Conservation (phyloP, 53 echinoderm and acorn worm genomes). For the Arbacia lixula region DNA sequence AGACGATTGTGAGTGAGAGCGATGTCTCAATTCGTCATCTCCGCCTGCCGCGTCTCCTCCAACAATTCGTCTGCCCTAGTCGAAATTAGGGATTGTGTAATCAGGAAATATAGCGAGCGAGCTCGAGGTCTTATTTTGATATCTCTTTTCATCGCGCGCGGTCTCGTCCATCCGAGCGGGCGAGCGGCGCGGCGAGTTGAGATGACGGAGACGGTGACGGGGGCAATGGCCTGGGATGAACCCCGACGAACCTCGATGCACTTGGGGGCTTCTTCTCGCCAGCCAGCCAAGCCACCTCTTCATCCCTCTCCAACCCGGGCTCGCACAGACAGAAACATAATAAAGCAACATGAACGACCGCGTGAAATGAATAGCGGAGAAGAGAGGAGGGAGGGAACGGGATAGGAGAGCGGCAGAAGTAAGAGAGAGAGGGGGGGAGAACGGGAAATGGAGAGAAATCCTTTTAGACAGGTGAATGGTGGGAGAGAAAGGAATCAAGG, state of each 20-base stretch:
- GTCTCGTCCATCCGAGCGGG: background rate
- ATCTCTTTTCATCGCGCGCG: background rate
- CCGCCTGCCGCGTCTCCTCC: background rate
- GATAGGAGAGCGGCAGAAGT: too few relatives aligned
- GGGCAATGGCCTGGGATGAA: constrained; percentile 51
- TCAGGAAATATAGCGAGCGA: constrained; percentile 32
- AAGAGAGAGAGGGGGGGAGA: background rate
- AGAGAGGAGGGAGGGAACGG: background rate
- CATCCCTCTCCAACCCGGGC: constrained; percentile 12
- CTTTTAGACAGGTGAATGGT: too few relatives aligned
- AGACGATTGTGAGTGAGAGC: constrained; percentile 17
- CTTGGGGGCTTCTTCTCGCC: constrained; percentile 27
- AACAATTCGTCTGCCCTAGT: background rate
- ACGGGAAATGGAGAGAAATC: background rate
- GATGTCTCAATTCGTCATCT: background rate
- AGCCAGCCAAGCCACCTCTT: constrained; percentile 16
- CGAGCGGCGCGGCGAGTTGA: background rate
- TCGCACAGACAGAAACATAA: constrained; percentile 51
- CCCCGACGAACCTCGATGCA: constrained; percentile 11
- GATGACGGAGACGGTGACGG: constrained; percentile 10
- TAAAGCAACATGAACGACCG: constrained; percentile 52
- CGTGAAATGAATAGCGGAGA: constrained; percentile 39
- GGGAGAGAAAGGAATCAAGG: too few relatives aligned
- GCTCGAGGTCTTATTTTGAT: constrained; percentile 29
- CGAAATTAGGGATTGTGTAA: constrained; percentile 51